A percentile compares a stretch with the other conserved stretches of the same genome.
phyloP scores from a whole-genome alignment of 2,888 invertebrate genomes.

The Lamellibrachia satsuma region DNA sequence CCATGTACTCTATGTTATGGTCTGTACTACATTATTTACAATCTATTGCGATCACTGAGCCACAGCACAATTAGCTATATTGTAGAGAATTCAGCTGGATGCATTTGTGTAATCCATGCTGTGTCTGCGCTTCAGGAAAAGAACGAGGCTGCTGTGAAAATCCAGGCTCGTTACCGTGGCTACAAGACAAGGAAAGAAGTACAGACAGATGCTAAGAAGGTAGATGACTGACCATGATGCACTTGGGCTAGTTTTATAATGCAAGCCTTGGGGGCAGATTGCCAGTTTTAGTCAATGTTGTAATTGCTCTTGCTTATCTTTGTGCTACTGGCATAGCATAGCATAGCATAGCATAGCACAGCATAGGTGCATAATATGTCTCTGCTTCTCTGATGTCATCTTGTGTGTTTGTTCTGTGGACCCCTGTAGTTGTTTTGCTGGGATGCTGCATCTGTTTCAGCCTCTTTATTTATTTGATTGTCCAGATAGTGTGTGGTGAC shows the following conservation, averaged over 20 bases:
- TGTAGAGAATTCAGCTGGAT: too few relatives aligned
- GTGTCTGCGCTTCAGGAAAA: neutral
- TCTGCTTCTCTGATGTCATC: neutral
- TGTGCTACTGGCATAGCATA: neutral
- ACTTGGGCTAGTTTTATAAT: neutral
- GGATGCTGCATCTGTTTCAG: neutral
- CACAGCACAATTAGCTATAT: neutral
- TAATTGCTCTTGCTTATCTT: neutral
- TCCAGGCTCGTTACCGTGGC: neutral
- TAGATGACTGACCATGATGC: neutral
- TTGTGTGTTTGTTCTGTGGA: neutral
- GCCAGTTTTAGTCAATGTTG: neutral
- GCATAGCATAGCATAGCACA: too few relatives aligned
- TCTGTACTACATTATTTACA: neutral
- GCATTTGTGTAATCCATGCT: neutral
- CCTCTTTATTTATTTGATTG: neutral
- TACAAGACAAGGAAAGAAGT: neutral
- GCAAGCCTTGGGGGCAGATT: neutral
- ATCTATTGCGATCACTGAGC: neutral
- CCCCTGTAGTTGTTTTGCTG: neutral
- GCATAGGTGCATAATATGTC: neutral
- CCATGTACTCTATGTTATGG: too few relatives aligned
- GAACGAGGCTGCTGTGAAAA: neutral
- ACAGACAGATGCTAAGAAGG: neutral
- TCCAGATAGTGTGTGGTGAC: neutral